These are phyloP conservation scores for Sminthopsis crassicaudata DNA, from an alignment of 2,113 vertebrate species.

Conservation along the genomic window DNA sequence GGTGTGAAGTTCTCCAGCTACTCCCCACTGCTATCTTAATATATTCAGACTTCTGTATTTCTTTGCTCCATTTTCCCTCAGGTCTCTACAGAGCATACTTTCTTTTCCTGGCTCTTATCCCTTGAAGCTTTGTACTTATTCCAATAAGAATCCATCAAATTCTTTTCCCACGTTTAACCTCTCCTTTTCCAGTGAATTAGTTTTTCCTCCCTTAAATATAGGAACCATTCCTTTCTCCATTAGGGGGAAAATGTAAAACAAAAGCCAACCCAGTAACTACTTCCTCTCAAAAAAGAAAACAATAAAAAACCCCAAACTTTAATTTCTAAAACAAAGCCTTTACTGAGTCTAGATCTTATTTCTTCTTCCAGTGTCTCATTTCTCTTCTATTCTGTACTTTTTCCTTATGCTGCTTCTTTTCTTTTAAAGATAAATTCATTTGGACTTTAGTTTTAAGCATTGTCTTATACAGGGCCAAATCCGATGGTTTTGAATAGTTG, in stretches of 20 bases:
- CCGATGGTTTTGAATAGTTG: not conserved
- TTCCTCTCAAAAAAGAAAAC: slow-evolving; percentile 1
- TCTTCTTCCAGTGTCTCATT: not conserved
- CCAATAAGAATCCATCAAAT: not conserved
- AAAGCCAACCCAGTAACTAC: not conserved
- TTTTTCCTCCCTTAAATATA: not conserved
- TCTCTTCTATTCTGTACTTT: not conserved
- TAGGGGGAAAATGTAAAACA: not conserved
- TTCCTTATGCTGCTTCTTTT: not conserved
- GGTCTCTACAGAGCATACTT: not conserved
- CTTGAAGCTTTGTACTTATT: slow-evolving; percentile 32
- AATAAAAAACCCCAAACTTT: not conserved
- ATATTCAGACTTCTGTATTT: not conserved
- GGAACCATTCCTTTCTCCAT: not conserved
- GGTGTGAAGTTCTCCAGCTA: slow-evolving; percentile 5
- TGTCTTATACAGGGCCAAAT: slow-evolving; percentile 19
- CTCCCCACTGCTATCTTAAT: not conserved
- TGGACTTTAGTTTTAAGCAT: slow-evolving; percentile 26
- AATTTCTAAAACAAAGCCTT: not conserved
- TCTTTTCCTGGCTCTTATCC: not conserved
- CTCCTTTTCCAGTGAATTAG: not conserved
- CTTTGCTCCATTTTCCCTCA: not conserved
- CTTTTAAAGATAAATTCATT: slow-evolving; percentile 47
- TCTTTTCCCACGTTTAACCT: not conserved
- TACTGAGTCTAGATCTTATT: not conserved